These are phyloP conservation scores for Drosophila tropicalis DNA, from an alignment of 1,140 invertebrate species.

Conservation along the genomic window DNA sequence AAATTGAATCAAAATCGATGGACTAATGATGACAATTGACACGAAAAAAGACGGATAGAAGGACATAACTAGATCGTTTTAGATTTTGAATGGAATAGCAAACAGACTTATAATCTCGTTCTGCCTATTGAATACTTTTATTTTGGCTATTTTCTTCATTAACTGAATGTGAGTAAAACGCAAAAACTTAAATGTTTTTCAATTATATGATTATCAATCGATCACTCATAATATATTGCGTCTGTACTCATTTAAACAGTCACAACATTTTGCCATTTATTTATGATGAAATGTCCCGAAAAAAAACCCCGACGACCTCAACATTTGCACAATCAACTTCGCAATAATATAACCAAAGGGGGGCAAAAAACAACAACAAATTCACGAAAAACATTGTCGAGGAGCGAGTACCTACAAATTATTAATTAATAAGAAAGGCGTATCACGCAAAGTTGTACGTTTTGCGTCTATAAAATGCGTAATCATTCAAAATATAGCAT, in stretches of 20 bases:
- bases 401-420: conserved; percentile 42
- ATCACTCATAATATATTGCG: neutral
- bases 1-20: too few relatives aligned
- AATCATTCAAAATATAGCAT: conserved; percentile 58
- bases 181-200: conserved; percentile 8
- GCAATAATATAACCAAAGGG: conserved; percentile 20
- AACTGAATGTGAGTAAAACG: too few relatives aligned
- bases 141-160: too few relatives aligned
- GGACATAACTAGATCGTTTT: too few relatives aligned
- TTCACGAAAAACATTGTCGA: conserved; percentile 9
- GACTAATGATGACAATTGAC: too few relatives aligned
- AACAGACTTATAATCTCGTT: too few relatives aligned
- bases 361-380: conserved; percentile 15
- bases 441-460: conserved; percentile 55
- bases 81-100: too few relatives aligned
- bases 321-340: conserved; percentile 42
- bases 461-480: conserved; percentile 52
- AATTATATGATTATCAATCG: conserved; percentile 16
- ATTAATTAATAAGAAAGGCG: conserved; percentile 64
- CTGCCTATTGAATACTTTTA: too few relatives aligned
- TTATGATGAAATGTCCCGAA: neutral
- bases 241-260: neutral
- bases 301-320: conserved; percentile 22
- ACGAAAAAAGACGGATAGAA: too few relatives aligned
- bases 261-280: conserved; percentile 8